A percentile compares a stretch with the other conserved stretches of the same genome.
phyloP scores from a whole-genome alignment of 2,797 vertebrate species.

The Alfaro cultratus region DNA sequence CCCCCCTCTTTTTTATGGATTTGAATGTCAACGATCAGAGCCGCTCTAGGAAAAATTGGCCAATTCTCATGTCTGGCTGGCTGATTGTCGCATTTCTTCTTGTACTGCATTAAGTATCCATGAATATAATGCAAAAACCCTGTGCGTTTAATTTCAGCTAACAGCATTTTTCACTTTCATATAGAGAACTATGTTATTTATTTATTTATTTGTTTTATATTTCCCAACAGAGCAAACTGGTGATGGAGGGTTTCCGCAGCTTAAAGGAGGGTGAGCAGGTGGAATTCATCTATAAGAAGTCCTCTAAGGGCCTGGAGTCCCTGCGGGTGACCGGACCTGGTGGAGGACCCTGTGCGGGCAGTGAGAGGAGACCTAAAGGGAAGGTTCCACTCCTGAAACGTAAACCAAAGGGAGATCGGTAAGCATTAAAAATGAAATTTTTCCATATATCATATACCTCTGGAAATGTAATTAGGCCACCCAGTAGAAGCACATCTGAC shows the following conservation, averaged over 20 bases:
- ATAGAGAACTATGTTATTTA: constrained; percentile 32
- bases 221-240: constrained; percentile 91
- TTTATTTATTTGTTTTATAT: not conserved
- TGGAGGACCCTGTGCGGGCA: constrained; percentile 92
- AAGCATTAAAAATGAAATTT: constrained; percentile 43
- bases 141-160: constrained; percentile 23
- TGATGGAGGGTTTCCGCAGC: constrained; percentile 99
- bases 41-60: not conserved
- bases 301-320: constrained; percentile 94
- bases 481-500: not conserved
- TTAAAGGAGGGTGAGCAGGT: constrained; percentile 96
- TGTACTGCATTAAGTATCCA: not conserved
- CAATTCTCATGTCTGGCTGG: not conserved
- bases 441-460: not conserved
- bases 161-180: constrained; percentile 19
- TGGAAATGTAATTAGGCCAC: not conserved
- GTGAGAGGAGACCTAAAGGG: constrained; percentile 92
- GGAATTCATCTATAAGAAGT: constrained; percentile 98
- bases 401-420: constrained; percentile 97
- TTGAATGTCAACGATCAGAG: not conserved
- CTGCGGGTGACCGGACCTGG: constrained; percentile 93
- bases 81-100: not conserved
- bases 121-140: constrained; percentile 11
- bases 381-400: constrained; percentile 91
- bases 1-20: not conserved